Conservation (phyloP, 2,797 vertebrate genomes). For the Meriones psammophilus region DNA sequence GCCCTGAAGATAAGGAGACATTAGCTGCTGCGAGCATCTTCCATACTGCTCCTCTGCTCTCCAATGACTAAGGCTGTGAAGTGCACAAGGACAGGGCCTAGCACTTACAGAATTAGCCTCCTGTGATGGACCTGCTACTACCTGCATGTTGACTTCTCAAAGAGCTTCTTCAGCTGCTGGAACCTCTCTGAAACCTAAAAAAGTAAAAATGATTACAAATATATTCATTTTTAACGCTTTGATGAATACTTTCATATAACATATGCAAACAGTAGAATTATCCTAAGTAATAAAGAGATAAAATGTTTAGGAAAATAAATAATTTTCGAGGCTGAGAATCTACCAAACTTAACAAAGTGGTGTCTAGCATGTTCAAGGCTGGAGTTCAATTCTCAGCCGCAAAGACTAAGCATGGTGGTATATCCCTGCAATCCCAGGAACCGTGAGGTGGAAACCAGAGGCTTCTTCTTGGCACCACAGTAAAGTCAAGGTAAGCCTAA, state of each 20-base stretch:
- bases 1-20: neutral
- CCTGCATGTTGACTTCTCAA: slow-evolving; percentile 96
- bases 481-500: neutral
- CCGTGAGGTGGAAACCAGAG: neutral
- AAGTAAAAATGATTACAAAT: slow-evolving; percentile 36
- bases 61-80: slow-evolving; percentile 31
- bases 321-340: neutral
- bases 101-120: slow-evolving; percentile 67
- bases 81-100: slow-evolving; percentile 39
- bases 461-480: neutral
- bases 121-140: slow-evolving; percentile 78
- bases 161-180: slow-evolving; percentile 96
- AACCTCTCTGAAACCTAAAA: slow-evolving; percentile 95
- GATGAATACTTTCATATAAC: slow-evolving; percentile 56
- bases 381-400: neutral
- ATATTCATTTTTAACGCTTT: slow-evolving; percentile 34
- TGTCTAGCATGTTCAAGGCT: neutral
- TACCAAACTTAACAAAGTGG: neutral
- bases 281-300: slow-evolving; percentile 17
- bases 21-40: neutral
- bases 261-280: slow-evolving; percentile 56
- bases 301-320: slow-evolving; percentile 31
- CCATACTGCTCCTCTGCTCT: slow-evolving; percentile 30
- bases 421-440: neutral
- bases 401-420: neutral